These are phyloP conservation scores for Eristalinus sepulchralis DNA, from an alignment of 2,888 invertebrate genomes.

Conservation along the genomic window DNA sequence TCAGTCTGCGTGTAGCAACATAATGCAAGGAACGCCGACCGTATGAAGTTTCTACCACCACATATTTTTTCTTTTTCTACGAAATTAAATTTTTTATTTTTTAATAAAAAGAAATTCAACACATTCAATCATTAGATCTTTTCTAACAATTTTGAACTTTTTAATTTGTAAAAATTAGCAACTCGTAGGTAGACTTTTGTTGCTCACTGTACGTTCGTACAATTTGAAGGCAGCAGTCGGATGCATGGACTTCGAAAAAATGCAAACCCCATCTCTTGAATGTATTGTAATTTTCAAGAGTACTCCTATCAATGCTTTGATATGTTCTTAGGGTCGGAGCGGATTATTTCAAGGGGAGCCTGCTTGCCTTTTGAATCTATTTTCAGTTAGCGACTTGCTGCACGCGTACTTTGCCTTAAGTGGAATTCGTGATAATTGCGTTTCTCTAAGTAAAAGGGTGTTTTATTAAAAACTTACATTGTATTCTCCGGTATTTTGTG, in stretches of 20 bases:
- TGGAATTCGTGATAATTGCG: background rate
- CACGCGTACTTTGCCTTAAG: background rate
- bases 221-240: background rate
- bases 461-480: background rate
- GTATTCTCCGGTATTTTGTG: background rate
- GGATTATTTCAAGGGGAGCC: background rate
- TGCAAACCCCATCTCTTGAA: background rate
- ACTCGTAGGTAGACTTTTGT: too few relatives aligned
- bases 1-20: too few relatives aligned
- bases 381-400: background rate
- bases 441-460: background rate
- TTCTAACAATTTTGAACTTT: too few relatives aligned
- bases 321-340: background rate
- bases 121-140: too few relatives aligned
- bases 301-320: background rate
- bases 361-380: background rate
- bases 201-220: too few relatives aligned
- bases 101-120: too few relatives aligned
- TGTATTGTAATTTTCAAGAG: background rate
- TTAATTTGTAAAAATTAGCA: too few relatives aligned
- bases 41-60: too few relatives aligned
- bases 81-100: too few relatives aligned
- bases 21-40: too few relatives aligned
- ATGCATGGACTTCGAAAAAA: background rate
- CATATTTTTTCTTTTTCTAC: too few relatives aligned